Evolutionary conservation across 1,140 invertebrate species (phyloP), one percentile per base, ranked within the genome.

Genomic region (Achatina immaculata): DNA sequence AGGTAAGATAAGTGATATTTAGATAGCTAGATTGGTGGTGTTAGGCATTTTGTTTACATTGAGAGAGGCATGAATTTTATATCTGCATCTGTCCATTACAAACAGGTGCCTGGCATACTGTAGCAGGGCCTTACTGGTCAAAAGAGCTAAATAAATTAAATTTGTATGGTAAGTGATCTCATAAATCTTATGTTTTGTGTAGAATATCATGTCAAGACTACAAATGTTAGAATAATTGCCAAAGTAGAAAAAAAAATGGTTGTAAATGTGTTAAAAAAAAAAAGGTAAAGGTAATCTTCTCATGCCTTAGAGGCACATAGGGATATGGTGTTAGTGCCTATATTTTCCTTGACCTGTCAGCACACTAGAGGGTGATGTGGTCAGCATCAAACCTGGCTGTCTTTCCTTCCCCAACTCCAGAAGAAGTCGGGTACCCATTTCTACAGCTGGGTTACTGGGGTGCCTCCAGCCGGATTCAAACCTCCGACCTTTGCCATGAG

Each of bases 91-190:
- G 28, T 14, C 9, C 9, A 66, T n/a, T 14, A 36, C 9, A 40
- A 40, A 31, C 42, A 79, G 77, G 77, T 71, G 9, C 77, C 9
- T 79, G 77, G 77, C 77, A 79, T 43, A 79, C 77, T n/a, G 77
- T 79, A 3, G 43, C 45, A 36, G 40, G 4, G 19, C 28, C 65
- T 40, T 79, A 79, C 77, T 79, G 77, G 77, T 65, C 77, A 38
- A 71, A 79, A 38, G 42, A 79, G 42, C 36, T 79, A 14, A n/a
- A 51, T 24, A 79, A 79, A 55, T 48, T 6, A 28, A 71, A 24
- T 14, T 38, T 79, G 19, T 79, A 79, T 71, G 77, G 77, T 79
- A 40, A 42, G 76, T 73, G 9, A 38, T 68, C 24, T 51, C 24
- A 51, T 51, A 51, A 14, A 51, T 51, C 11, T 51, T 51, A 11